A percentile compares a stretch with the other conserved stretches of the same genome.
Evolutionary conservation across 2,888 invertebrate genomes (phyloP).

Genomic region (Herminia tarsipennalis): DNA sequence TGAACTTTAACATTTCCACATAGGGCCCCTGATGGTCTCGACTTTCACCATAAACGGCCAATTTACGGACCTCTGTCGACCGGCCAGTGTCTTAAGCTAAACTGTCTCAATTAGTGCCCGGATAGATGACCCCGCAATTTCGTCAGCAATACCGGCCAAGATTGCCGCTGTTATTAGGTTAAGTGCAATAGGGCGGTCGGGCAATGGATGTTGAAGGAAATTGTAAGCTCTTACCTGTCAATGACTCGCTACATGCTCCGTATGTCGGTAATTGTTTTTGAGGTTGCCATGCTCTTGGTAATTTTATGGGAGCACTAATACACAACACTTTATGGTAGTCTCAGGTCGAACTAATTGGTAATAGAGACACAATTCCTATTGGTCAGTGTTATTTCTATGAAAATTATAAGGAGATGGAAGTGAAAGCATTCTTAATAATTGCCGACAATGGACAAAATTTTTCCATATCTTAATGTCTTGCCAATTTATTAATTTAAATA

Average conservation of each 20-base stretch:
- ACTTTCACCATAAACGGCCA: constrained; percentile 83
- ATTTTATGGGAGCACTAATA: constrained; percentile 22
- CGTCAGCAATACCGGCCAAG: constrained; percentile 62
- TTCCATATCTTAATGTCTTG: no score
- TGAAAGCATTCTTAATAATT: no score
- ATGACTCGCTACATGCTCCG: constrained; percentile 33
- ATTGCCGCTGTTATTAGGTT: constrained; percentile 73
- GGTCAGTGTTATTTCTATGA: not conserved
- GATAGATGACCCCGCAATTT: constrained; percentile 82
- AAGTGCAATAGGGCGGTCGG: constrained; percentile 62
- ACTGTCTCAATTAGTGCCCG: constrained; percentile 83
- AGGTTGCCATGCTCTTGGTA: constrained; percentile 25
- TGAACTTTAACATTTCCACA: constrained; percentile 82
- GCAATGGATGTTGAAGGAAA: constrained; percentile 53
- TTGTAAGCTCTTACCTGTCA: constrained; percentile 43
- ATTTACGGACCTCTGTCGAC: constrained; percentile 79
- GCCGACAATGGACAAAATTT: no score
- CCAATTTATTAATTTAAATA: no score
- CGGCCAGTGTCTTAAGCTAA: constrained; percentile 78
- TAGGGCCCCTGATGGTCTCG: constrained; percentile 61
- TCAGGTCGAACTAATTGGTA: constrained; percentile 1
- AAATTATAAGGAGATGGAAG: no score
- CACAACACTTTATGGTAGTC: not conserved
- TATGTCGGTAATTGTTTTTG: constrained; percentile 42
- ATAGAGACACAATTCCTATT: not conserved